Percentiles rank a stretch among this genome's conserved stretches.
Evolutionary conservation across 2,113 vertebrate species (phyloP).

Genomic region (Psophia crepitans): DNA sequence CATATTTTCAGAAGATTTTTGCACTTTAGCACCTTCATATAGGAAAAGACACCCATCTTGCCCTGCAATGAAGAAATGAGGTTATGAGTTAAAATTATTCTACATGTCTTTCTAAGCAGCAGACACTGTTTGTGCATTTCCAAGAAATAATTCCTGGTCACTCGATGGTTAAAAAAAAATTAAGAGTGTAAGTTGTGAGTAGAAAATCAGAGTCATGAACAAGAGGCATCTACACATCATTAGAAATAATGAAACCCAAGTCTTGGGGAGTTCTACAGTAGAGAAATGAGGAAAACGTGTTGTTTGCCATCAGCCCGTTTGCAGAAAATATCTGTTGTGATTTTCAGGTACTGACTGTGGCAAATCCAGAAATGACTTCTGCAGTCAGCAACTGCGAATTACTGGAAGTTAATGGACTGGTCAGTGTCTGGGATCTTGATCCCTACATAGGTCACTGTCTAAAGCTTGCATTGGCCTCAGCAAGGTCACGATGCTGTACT

Average conservation of each 20-base stretch:
- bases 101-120: background rate
- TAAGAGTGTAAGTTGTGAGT: background rate
- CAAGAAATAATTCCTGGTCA: background rate
- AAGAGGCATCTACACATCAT: background rate
- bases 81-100: background rate
- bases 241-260: background rate
- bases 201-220: background rate
- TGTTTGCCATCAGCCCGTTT: background rate
- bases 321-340: background rate
- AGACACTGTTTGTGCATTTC: background rate
- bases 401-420: background rate
- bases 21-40: background rate
- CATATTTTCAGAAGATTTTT: background rate
- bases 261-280: background rate
- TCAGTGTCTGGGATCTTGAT: background rate
- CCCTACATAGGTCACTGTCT: background rate
- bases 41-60: background rate
- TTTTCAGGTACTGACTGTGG: background rate
- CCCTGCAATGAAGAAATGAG: conserved; percentile 16
- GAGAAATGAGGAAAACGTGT: background rate
- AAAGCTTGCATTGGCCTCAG: background rate
- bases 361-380: background rate
- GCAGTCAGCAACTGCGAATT: background rate
- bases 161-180: background rate
- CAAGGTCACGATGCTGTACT: background rate